Evolutionary conservation across 1,140 invertebrate species (phyloP).

Genomic region (Ips typographus): DNA sequence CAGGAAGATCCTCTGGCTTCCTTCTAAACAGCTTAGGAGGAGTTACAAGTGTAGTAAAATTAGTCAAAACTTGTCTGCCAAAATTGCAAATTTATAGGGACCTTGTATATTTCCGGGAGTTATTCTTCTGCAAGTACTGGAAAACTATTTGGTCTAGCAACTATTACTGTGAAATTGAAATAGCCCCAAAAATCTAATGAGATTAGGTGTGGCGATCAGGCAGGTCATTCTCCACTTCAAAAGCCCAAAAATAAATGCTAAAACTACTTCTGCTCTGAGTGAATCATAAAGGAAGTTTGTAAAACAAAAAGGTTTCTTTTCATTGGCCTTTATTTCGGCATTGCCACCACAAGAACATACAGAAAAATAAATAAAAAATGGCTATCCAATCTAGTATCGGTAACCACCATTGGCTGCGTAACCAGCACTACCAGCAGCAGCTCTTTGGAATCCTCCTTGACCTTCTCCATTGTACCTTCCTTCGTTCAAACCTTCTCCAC

Average conservation of each 20-base stretch:
- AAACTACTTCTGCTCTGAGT: neutral
- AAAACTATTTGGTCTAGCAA: too few species aligned
- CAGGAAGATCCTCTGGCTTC: too few species aligned
- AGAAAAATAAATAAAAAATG: constrained; percentile 12
- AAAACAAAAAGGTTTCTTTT: too few species aligned
- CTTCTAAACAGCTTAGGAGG: too few species aligned
- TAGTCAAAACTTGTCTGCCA: too few species aligned
- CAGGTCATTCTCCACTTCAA: neutral
- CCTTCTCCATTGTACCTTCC: constrained; percentile 20
- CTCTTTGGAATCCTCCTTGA: neutral
- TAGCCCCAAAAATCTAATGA: too few species aligned
- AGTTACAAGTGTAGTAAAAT: too few species aligned
- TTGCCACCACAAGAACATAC: constrained; percentile 2
- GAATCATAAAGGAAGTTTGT: too few species aligned
- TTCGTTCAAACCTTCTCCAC: constrained; percentile 31
- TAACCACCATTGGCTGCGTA: constrained; percentile 17
- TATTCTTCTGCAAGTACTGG: too few species aligned
- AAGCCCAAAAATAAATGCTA: neutral
- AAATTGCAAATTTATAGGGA: too few species aligned
- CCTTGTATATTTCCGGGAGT: too few species aligned
- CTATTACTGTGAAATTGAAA: too few species aligned
- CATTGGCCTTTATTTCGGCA: constrained; percentile 12
- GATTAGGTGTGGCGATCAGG: neutral
- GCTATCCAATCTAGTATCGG: neutral
- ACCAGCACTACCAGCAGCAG: neutral